These are phyloP conservation scores for Epistrophe eligans DNA, from an alignment of 2,888 invertebrate genomes.

Conservation along the genomic window DNA sequence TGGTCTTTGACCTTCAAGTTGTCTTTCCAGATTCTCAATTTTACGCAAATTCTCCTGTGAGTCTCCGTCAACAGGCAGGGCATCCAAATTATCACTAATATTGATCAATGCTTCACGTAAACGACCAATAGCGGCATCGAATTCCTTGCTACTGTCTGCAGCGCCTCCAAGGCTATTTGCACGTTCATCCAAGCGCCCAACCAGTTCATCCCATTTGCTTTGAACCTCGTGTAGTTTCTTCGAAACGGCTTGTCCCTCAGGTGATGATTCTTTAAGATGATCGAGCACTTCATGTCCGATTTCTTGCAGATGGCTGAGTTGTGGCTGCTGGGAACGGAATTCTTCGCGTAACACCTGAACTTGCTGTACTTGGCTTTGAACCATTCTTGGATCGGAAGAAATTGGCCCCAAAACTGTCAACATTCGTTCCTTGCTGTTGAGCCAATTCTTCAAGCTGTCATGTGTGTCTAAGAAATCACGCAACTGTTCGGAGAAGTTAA, in stretches of 20 bases:
- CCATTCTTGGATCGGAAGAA: constrained; percentile 97
- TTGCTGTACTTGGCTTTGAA: constrained; percentile 97
- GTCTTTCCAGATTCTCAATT: constrained; percentile 93
- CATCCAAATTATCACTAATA: constrained; percentile 94
- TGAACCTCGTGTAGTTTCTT: constrained; percentile 90
- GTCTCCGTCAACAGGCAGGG: constrained; percentile 91
- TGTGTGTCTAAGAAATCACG: constrained; percentile 96
- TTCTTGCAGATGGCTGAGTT: constrained; percentile 92
- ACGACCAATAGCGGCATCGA: constrained; percentile 93
- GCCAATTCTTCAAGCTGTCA: constrained; percentile 93
- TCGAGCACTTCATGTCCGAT: constrained; percentile 91
- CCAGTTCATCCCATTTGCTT: constrained; percentile 92
- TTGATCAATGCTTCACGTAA: constrained; percentile 94
- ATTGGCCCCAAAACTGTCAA: constrained; percentile 97
- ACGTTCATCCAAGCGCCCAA: constrained; percentile 92
- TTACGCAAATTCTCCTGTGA: constrained; percentile 94
- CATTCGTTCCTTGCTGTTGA: constrained; percentile 97
- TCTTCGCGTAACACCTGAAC: constrained; percentile 97
- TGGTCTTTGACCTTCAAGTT: constrained; percentile 94
- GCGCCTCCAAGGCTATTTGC: constrained; percentile 95
- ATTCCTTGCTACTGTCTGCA: constrained; percentile 95
- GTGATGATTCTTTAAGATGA: constrained; percentile 85
- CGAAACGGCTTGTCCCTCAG: constrained; percentile 88
- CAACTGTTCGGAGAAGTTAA: constrained; percentile 88
- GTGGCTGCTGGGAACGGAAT: constrained; percentile 96